Base-by-base conservation (phyloP, 2,797 vertebrate genomes). In the Tolypeutes matacus region DNA sequence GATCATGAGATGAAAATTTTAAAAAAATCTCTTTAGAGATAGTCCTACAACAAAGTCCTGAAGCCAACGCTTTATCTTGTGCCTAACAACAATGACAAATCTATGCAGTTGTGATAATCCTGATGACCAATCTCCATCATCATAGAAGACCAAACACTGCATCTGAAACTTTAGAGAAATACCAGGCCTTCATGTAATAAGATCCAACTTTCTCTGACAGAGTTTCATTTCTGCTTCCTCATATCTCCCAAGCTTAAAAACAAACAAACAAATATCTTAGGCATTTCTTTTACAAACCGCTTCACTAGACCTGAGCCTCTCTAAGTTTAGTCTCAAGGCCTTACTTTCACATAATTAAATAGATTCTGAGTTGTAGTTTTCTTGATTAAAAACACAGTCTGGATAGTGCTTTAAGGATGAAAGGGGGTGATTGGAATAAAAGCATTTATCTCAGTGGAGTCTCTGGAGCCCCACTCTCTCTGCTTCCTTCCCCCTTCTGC, bases 101-200 rank as follows among this genome's bases (percentile, higher is more conserved):
- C 51, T 34, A 73, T 89, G n/a, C 51, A 72, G 64, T 34, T 36
- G 80, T 25, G 39, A 77, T 81, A 46, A 51, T 86, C 29, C 60
- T 78, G 56, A 49, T 34, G 11, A 23, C 86, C 51, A 78, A 78
- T 51, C 75, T 72, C 64, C 58, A 39, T 34, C 49, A 64, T 49
- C 31, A 42, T 1, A 58, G 42, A 86, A 85, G 89, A 76, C 49
- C 65, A 86, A 95, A 84, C 13, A 17, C 36, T 89, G n/a, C n/a
- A 56, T 62, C 4, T 76, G 64, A 89, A 95, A 84, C 49, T 23
- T 53, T 76, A 53, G 49, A 86, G 65, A 89, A 96, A 85, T 39
- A 51, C 13, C 25, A 86, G 20, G 29, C 76, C 49, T 75, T 87
- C 13, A 23, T 20, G 46, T 62, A 53, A 69, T 75, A 42, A 86